phyloP scores from a whole-genome alignment of 2,113 vertebrate species.

The Anguilla rostrata region DNA sequence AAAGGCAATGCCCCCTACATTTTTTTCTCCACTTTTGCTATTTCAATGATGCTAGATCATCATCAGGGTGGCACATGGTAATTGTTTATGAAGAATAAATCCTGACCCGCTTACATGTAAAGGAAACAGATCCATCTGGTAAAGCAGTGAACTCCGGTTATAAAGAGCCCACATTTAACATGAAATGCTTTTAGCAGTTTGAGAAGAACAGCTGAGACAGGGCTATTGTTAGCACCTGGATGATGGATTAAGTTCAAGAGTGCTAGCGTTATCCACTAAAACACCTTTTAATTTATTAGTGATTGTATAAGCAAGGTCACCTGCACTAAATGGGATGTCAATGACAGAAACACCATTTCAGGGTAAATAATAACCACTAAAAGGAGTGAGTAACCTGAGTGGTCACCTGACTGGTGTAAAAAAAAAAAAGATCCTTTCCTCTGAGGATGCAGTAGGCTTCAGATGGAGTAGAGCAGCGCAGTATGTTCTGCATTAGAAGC shows the following conservation, averaged over 20 bases:
- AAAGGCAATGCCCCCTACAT: constrained; percentile 57
- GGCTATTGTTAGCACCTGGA: constrained; percentile 73
- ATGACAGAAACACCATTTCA: constrained; percentile 78
- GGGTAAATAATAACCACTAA: constrained; percentile 84
- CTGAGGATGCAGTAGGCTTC: neutral
- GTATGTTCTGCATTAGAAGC: neutral
- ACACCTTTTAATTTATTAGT: constrained; percentile 83
- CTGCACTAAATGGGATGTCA: constrained; percentile 81
- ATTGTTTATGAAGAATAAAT: constrained; percentile 66
- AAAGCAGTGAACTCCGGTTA: constrained; percentile 55
- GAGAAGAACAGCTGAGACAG: constrained; percentile 66
- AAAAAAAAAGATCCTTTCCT: constrained; percentile 4
- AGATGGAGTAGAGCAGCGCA: neutral
- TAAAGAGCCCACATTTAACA: constrained; percentile 67
- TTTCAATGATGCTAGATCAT: constrained; percentile 33
- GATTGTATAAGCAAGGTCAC: constrained; percentile 80
- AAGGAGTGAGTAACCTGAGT: constrained; percentile 79
- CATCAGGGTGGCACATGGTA: constrained; percentile 8
- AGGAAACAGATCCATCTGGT: constrained; percentile 75
- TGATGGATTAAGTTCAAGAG: constrained; percentile 80
- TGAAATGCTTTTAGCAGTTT: constrained; percentile 77
- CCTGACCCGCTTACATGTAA: constrained; percentile 61
- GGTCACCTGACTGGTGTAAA: constrained; percentile 26
- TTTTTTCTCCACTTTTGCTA: too few species aligned
- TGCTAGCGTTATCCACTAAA: constrained; percentile 82